phyloP scores from a whole-genome alignment of 1,140 invertebrate species.

The Conus ventricosus region DNA sequence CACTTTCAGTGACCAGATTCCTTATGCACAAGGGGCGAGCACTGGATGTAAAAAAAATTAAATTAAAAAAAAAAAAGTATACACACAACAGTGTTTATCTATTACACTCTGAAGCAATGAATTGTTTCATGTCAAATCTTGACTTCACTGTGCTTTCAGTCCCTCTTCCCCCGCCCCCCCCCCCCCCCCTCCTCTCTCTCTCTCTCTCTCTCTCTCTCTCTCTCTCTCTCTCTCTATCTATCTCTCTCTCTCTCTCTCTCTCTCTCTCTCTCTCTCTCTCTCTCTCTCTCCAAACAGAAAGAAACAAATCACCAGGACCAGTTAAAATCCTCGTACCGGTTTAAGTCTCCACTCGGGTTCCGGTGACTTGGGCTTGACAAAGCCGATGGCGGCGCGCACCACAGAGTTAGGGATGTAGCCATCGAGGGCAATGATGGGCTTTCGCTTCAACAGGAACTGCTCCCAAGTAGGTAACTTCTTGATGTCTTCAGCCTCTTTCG shows the following conservation, averaged over 20 bases:
- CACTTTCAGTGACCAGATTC: too few species aligned
- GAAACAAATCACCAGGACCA: not conserved
- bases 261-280: not conserved
- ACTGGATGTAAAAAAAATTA: too few species aligned
- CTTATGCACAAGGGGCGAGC: too few species aligned
- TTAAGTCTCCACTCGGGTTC: constrained; percentile 8
- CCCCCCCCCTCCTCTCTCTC: not conserved
- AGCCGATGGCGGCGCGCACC: constrained; percentile 30
- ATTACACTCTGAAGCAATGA: too few species aligned
- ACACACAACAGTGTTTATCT: too few species aligned
- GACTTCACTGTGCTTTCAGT: too few species aligned
- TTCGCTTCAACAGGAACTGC: constrained; percentile 31
- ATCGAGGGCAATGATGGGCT: constrained; percentile 45
- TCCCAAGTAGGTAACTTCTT: constrained; percentile 39
- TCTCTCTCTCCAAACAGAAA: not conserved
- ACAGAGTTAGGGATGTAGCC: constrained; percentile 51
- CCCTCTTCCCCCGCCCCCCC: too few species aligned
- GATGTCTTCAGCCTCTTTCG: not conserved
- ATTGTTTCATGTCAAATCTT: too few species aligned
- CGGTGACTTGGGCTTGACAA: constrained; percentile 23
- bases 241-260: not conserved
- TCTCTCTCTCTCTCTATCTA: not conserved
- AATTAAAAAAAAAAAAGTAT: too few species aligned
- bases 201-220: not conserved
- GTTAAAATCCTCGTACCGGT: not conserved